Evolutionary conservation across 1,140 invertebrate genomes (phyloP).

Genomic region (Eurosta solidaginis): DNA sequence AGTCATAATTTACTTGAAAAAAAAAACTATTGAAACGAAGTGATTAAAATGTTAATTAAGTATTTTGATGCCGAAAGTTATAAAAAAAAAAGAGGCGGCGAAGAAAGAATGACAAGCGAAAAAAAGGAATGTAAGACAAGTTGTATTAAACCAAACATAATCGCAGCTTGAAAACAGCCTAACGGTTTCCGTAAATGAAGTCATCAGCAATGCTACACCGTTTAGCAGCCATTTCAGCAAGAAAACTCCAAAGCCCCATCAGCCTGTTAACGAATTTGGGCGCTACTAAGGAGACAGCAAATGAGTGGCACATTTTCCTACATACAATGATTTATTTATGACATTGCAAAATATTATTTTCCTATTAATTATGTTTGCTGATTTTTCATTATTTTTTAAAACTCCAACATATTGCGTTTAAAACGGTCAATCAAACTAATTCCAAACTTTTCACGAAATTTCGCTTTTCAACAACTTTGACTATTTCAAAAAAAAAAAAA

Average conservation of each 20-base stretch:
- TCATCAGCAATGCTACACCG: neutral
- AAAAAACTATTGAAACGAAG: neutral
- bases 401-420: no score
- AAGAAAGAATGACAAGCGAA: no score
- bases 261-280: neutral
- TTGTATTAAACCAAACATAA: no score
- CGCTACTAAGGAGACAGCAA: neutral
- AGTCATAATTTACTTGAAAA: no score
- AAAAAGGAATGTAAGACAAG: no score
- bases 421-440: neutral
- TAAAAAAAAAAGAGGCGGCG: neutral
- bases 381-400: neutral
- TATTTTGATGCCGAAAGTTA: neutral
- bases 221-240: neutral
- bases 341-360: neutral
- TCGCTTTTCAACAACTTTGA: conserved; percentile 13
- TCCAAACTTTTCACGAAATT: neutral
- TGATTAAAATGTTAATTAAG: conserved; percentile 21
- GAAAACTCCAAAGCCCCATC: neutral
- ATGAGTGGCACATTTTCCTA: neutral
- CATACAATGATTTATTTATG: neutral
- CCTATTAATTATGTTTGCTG: neutral
- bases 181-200: neutral
- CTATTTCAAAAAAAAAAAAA: no score
- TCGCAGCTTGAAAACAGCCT: neutral